Evolutionary conservation across 2,888 invertebrate genomes (phyloP), one percentile per base, ranked within the genome.

Genomic region (Erebia ligea): DNA sequence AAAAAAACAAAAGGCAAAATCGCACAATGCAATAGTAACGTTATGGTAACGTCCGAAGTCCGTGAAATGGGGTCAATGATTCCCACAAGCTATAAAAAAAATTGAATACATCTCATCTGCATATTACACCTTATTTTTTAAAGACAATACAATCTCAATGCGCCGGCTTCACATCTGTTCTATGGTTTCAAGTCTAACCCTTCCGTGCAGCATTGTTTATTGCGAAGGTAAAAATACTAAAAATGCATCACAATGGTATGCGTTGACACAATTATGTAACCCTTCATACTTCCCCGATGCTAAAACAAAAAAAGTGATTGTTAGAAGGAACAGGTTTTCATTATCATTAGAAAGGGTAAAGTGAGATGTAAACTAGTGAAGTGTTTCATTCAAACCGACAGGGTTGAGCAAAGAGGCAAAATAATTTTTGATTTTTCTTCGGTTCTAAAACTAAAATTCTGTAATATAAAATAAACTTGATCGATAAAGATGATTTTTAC

Each of bases 231-330:
- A 80, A 79, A 80, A 76, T 78, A 68, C 62, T 84, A 82, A 80
- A 79, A 80, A 76, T 77, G 68, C 68, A 76, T 76, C 75, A 90
- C 88, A 90, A 89, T 83, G 80, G 79, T 69, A 63, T 45, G 82
- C 88, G 91, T 91, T 92, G 92, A 92, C 90, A 91, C 92, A 91
- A 91, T 92, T 89, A 88, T 79, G 78, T 78, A 78, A 83, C 85
- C 89, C 86, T 83, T 78, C 82, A 82, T 82, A 74, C 73, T 77
- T 70, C 73, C 70, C 73, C 74, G 79, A 78, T 78, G 82, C 81
- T 91, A 91, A 93, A 93, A 92, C 90, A 91, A 93, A 92, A 92
- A 90, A 89, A 84, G 85, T 88, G 87, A 89, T 88, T 88, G 89
- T 87, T 87, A 85, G 81, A 84, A 82, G 74, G 84, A 93, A 93